Evolutionary conservation across 2,797 vertebrate species (phyloP).

Genomic region (Tarsius wallacei): DNA sequence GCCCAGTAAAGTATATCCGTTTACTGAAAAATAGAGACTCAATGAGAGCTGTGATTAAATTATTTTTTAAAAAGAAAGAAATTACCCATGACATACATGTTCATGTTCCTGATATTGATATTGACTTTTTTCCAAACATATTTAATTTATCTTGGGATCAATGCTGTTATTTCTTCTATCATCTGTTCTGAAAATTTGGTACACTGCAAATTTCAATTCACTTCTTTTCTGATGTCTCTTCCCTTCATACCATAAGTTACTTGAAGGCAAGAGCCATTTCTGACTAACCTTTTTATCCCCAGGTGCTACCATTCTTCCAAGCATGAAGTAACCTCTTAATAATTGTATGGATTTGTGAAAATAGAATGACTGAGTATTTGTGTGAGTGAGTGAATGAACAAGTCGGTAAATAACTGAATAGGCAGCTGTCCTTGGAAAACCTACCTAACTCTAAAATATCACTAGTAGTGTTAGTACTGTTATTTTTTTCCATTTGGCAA

Average conservation of each 20-base stretch:
- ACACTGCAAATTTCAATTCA: conserved; percentile 32
- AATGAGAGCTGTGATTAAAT: conserved; percentile 39
- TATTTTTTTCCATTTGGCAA: background rate
- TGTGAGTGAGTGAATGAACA: background rate
- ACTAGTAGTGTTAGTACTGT: too few species aligned
- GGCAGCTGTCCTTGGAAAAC: background rate
- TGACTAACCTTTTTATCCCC: conserved; percentile 10
- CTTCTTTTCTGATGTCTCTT: background rate
- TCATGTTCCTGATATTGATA: conserved; percentile 60
- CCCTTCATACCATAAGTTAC: background rate
- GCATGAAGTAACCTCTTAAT: background rate
- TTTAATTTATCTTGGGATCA: conserved; percentile 71
- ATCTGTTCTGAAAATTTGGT: conserved; percentile 57
- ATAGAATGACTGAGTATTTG: background rate
- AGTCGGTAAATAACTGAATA: background rate
- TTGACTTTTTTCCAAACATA: conserved; percentile 65
- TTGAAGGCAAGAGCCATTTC: conserved; percentile 34
- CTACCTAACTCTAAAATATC: background rate
- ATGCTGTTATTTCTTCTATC: conserved; percentile 60
- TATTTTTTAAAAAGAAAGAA: conserved; percentile 52
- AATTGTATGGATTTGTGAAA: background rate
- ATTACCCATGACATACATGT: conserved; percentile 29
- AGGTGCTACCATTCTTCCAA: background rate
- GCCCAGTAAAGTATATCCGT: background rate
- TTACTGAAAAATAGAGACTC: conserved; percentile 21